Base-by-base conservation (phyloP, 1,140 invertebrate genomes). In the Stenopsyche tienmushanensis region DNA sequence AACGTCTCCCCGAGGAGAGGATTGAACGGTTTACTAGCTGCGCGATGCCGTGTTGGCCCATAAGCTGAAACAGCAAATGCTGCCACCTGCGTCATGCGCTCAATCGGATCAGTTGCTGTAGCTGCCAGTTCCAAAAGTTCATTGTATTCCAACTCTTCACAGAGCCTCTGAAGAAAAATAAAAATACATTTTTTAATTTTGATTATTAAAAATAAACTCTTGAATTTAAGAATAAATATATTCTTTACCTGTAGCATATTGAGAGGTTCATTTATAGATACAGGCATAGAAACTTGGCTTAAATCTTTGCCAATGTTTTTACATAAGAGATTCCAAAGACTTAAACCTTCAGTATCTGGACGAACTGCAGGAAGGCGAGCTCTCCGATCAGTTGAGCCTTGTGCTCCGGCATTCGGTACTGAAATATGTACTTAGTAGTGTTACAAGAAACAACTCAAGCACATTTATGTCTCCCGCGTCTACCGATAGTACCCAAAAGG, bases 231-330 rank as follows among this genome's bases (percentile, higher is more conserved):
- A 44, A 55, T 41, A 41, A 50, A 26, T 54, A 21, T 21, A 62
- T 65, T 63, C n/a, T 1, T 23, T n/a, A 60, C 82, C 77, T 88
- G 90, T 53, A 94, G 79, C 78, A 93, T 91, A 74, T 90, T 92
- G 1, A 95, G 77, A 10, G 92, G 93, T 77, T 95, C 92, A 76
- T 94, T 94, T 70, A 94, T 84, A 26, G 90, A 88, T 13, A 94
- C 91, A 0, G 84, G 92, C 90, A 82, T 80, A 47, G 80, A 80
- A 20, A 82, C 76, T 77, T 93, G 90, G 13, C 89, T 91, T 62
- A 95, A 78, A 76, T 95, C 92, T 76, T 93, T 93, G 42, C 92
- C 92, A 65, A 94, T 93, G 74, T 93, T 93, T 76, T 90, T 89
- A 72, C 89, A 89, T 17, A 94, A 77, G 34, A 93, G 81, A 75